These are phyloP conservation scores for Listrodromus nycthemerus DNA, from an alignment of 2,888 invertebrate genomes.

Conservation along the genomic window DNA sequence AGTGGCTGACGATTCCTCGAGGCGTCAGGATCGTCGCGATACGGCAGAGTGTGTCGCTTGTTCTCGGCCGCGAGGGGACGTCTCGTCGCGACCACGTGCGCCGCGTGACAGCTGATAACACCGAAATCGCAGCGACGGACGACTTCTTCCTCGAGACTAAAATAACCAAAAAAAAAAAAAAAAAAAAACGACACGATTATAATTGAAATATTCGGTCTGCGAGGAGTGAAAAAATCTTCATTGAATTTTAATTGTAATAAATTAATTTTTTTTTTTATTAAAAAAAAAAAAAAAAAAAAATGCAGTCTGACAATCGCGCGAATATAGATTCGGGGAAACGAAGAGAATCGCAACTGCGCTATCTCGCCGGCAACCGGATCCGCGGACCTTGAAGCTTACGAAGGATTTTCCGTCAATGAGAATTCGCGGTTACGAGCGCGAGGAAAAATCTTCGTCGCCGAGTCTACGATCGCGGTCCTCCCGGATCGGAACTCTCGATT, in stretches of 20 bases:
- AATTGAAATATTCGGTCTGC: neutral
- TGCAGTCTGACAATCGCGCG: constrained; percentile 39
- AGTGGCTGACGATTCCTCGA: constrained; percentile 83
- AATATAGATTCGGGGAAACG: constrained; percentile 50
- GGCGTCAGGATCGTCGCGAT: constrained; percentile 85
- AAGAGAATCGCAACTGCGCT: constrained; percentile 53
- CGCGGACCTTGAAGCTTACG: constrained; percentile 50
- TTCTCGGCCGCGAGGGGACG: constrained; percentile 80
- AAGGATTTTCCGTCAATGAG: neutral
- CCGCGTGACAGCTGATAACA: constrained; percentile 77
- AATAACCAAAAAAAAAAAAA: too few relatives aligned
- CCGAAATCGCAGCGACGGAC: neutral
- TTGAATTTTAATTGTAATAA: too few relatives aligned
- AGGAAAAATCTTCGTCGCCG: too few relatives aligned
- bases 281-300: constrained; percentile 36
- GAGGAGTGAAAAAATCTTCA: neutral
- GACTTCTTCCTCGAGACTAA: neutral
- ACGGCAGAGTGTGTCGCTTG: constrained; percentile 85
- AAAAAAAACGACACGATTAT: too few relatives aligned
- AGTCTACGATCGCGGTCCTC: too few relatives aligned
- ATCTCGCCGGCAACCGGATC: constrained; percentile 55
- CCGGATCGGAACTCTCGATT: neutral
- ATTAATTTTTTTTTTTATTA: neutral
- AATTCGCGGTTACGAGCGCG: too few relatives aligned
- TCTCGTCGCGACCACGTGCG: constrained; percentile 83